Base-by-base conservation (phyloP, 1,140 invertebrate genomes). In the Sminthurinus signatus region DNA sequence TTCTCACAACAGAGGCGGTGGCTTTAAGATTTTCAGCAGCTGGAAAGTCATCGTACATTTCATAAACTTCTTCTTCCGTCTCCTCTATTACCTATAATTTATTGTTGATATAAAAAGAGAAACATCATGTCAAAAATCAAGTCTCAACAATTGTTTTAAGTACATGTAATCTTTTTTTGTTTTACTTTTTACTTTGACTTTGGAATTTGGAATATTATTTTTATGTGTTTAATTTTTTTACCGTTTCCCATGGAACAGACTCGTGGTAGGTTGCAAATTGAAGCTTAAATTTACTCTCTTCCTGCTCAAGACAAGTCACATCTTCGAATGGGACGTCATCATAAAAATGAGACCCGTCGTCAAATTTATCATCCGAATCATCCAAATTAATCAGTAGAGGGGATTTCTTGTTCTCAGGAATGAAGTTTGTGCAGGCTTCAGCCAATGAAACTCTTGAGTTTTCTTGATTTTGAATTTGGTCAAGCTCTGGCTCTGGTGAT, bases 31-130 rank as follows among this genome's bases (percentile, higher is more conserved):
- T 36, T 36, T 57, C 31, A 19, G 63, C 61, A 15, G 39, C 36
- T 21, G 66, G 66, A 25, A 68, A 68, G 29, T 68, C 62, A 32
- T 68, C 66, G 29, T 68, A 68, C 32, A 68, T 14, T 51, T 68
- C 66, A 0, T 57, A 46, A 2, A 60, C 62, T 46, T 68, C 66
- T 1, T 68, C 66, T 21, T 68, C 66, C 19, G 42, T 64, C 43
- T 68, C 66, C 61, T 64, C 55, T 3, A n/a, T n/a, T n/a, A 68
- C 66, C 66, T 68, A 27, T 31, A 2, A 44, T 44, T 43, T 44
- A n/a, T n/a, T n/a, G n/a, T n/a, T n/a, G n/a, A n/a, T n/a, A n/a
- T n/a, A n/a, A n/a, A n/a, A n/a, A n/a, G n/a, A n/a, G n/a, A n/a
- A n/a, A n/a, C n/a, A n/a, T n/a, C n/a, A n/a, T n/a, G n/a, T n/a